Conservation (phyloP, 2,888 invertebrate species). For the Drosophila macrospina region DNA sequence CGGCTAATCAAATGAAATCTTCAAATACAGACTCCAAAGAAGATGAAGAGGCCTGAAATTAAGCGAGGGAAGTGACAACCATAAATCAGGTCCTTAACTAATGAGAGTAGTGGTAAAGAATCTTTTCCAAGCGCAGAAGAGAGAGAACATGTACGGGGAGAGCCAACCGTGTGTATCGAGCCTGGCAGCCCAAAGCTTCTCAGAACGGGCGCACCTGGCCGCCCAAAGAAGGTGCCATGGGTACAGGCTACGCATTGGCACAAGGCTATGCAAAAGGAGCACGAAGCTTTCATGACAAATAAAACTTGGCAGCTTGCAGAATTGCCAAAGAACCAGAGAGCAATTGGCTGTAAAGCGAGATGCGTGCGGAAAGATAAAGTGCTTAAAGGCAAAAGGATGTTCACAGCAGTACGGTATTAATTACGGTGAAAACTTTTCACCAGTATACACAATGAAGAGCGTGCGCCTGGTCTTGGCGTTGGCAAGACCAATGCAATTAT, state of each 20-base stretch:
- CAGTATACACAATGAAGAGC: background rate
- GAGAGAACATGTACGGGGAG: background rate
- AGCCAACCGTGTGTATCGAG: background rate
- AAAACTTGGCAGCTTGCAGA: slow-evolving; percentile 6
- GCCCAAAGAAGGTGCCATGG: background rate
- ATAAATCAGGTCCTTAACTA: too few relatives aligned
- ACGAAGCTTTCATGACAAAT: background rate
- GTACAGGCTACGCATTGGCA: background rate
- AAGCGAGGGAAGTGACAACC: too few relatives aligned
- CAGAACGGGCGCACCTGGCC: slow-evolving; percentile 1
- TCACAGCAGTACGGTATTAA: background rate
- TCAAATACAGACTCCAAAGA: too few relatives aligned
- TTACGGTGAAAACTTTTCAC: background rate
- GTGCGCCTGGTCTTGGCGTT: background rate
- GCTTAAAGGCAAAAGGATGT: background rate
- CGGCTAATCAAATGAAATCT: too few relatives aligned
- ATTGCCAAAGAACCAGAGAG: background rate
- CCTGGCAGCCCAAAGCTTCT: background rate
- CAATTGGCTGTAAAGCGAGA: background rate
- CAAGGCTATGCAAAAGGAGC: slow-evolving; percentile 4
- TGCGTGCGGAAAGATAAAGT: background rate
- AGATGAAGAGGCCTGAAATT: too few relatives aligned
- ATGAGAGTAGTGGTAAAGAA: background rate
- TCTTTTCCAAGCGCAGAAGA: background rate
- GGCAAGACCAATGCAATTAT: background rate